Evolutionary conservation across 2,888 invertebrate genomes (phyloP).

Genomic region (Coenonympha arcania): DNA sequence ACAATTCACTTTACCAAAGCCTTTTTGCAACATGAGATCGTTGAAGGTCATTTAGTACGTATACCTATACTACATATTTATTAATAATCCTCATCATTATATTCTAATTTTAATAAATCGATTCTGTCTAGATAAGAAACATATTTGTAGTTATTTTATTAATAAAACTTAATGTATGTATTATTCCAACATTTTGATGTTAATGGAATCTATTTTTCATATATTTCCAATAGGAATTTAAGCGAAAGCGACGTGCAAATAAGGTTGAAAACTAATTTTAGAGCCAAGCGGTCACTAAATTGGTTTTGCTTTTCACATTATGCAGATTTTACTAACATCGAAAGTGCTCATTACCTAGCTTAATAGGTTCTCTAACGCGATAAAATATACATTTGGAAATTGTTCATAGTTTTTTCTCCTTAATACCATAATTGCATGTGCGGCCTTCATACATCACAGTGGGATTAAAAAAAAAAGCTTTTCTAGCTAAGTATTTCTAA

Average conservation of each 20-base stretch:
- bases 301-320: slow-evolving; percentile 21
- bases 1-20: too few relatives aligned
- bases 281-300: slow-evolving; percentile 22
- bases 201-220: neutral
- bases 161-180: too few relatives aligned
- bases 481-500: neutral
- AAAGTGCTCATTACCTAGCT: slow-evolving; percentile 22
- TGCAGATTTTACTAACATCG: slow-evolving; percentile 22
- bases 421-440: slow-evolving; percentile 27
- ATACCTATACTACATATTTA: too few relatives aligned
- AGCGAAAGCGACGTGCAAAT: slow-evolving; percentile 8
- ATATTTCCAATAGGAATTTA: neutral
- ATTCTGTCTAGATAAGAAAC: too few relatives aligned
- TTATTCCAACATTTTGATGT: neutral
- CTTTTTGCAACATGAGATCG: too few relatives aligned
- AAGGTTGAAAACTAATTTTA: slow-evolving; percentile 22
- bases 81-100: too few relatives aligned
- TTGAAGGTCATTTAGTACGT: too few relatives aligned
- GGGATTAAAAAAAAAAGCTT: neutral
- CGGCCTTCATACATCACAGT: slow-evolving; percentile 22
- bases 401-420: slow-evolving; percentile 15
- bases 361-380: slow-evolving; percentile 19
- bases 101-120: too few relatives aligned
- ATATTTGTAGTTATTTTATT: too few relatives aligned
- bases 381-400: slow-evolving; percentile 17